Base-by-base conservation (phyloP, 2,888 invertebrate genomes). In the Melanostoma mellinum region DNA sequence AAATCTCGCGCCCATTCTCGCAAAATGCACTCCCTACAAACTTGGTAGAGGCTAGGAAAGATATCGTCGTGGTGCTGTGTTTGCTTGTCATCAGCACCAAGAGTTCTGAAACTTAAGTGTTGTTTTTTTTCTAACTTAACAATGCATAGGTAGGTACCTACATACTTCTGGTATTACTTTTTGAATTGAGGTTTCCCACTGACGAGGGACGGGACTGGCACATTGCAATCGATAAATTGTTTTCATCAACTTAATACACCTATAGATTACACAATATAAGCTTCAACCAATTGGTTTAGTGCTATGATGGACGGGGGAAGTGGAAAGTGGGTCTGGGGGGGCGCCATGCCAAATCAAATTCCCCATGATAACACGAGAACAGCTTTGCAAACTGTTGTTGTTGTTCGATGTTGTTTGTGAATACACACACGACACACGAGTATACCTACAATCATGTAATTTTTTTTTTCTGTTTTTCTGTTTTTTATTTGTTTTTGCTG, bases 171-270 rank as follows among this genome's bases (percentile, higher is more conserved):
- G 6, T 38, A 4, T 55, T 50, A 50, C 33, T 67, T 53, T 44
- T 20, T 20, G 20, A 42, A 53, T 65, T 36, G 8, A 30, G n/a
- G 6, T 61, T 20, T 48, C 40, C 8, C 33, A n/a, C 33, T 46
- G 20, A 9, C 2, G 2, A n/a, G 8, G 44, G 52, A 33, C 36
- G 20, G 20, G 44, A 42, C 44, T 42, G 68, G 38, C 20, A 52
- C 68, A 74, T 69, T 69, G 68, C 55, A 80, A 75, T 80, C 80
- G 75, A 80, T 79, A 79, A 68, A 74, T 74, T 58, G 69, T 80
- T 74, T 63, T 68, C 61, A 68, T 61, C 55, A 73, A 74, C 74
- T 68, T 48, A 48, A 42, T 60, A 58, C 58, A 79, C 55, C 73
- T 50, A 68, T 73, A 73, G 67, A 73, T 79, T 67, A 74, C 74